Evolutionary conservation across 2,797 vertebrate genomes (phyloP).

Genomic region (Enteromius treurensis): DNA sequence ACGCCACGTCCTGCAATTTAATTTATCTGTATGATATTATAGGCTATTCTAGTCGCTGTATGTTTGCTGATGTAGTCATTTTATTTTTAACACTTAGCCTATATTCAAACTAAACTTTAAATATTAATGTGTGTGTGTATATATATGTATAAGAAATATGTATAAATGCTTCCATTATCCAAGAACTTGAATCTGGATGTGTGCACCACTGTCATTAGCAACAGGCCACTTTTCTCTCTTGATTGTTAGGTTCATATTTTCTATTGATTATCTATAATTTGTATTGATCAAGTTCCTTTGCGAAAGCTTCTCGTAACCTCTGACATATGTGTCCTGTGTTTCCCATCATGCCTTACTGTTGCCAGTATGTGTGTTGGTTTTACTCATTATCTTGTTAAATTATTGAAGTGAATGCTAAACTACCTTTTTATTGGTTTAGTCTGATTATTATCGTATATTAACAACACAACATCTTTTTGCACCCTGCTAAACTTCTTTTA

Average conservation of each 20-base stretch:
- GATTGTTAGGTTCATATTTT: slow-evolving; percentile 11
- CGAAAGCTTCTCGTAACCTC: background rate
- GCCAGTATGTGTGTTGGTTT: background rate
- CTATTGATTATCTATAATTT: slow-evolving; percentile 17
- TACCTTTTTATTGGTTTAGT: background rate
- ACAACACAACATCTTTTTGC: background rate
- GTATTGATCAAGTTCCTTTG: slow-evolving; percentile 7
- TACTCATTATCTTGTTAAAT: background rate
- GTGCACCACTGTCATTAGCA: background rate
- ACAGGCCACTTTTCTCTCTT: background rate
- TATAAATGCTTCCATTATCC: background rate
- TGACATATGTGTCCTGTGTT: background rate
- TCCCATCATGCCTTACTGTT: slow-evolving; percentile 25
- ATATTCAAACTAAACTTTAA: no score
- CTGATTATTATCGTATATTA: background rate
- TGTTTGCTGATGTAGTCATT: background rate
- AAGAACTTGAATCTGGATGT: background rate
- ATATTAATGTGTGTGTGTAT: no score
- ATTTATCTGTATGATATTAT: background rate
- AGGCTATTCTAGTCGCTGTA: background rate
- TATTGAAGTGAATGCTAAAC: background rate
- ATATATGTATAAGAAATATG: background rate
- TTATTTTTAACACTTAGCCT: background rate
- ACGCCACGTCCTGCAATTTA: background rate
- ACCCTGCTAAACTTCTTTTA: background rate